These are phyloP conservation scores for Formica exsecta DNA, from an alignment of 1,140 invertebrate genomes.

Conservation along the genomic window DNA sequence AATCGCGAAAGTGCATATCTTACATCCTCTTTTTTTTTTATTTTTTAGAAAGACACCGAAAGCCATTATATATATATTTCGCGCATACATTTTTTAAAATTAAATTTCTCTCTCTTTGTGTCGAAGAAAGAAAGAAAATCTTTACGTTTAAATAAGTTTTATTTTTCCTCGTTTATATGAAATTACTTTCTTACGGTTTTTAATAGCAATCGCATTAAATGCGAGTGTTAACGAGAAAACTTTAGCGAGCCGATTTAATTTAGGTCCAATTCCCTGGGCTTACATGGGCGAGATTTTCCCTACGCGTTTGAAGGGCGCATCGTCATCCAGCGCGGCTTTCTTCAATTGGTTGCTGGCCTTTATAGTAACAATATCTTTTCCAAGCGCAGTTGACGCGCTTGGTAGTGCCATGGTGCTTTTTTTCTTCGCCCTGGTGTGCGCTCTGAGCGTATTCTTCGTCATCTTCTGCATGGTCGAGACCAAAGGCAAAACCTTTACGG, in stretches of 20 bases:
- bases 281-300: constrained; percentile 90
- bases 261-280: constrained; percentile 90
- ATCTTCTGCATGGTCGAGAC: constrained; percentile 89
- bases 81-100: background rate
- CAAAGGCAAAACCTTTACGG: constrained; percentile 89
- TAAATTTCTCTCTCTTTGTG: background rate
- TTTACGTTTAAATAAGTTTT: background rate
- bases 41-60: background rate
- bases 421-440: constrained; percentile 89
- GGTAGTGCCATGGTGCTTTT: constrained; percentile 89
- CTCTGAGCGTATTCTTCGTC: constrained; percentile 89
- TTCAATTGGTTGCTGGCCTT: constrained; percentile 91
- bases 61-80: background rate
- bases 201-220: background rate
- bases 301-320: constrained; percentile 89
- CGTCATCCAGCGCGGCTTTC: constrained; percentile 88
- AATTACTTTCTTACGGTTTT: background rate
- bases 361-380: constrained; percentile 89
- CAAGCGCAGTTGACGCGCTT: constrained; percentile 87
- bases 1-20: too few species aligned
- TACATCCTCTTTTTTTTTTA: background rate
- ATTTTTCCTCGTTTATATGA: background rate
- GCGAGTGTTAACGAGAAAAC: background rate
- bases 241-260: background rate
- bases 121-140: background rate